These are phyloP conservation scores for Drosophila atripex DNA, from an alignment of 2,888 invertebrate species.

Conservation along the genomic window DNA sequence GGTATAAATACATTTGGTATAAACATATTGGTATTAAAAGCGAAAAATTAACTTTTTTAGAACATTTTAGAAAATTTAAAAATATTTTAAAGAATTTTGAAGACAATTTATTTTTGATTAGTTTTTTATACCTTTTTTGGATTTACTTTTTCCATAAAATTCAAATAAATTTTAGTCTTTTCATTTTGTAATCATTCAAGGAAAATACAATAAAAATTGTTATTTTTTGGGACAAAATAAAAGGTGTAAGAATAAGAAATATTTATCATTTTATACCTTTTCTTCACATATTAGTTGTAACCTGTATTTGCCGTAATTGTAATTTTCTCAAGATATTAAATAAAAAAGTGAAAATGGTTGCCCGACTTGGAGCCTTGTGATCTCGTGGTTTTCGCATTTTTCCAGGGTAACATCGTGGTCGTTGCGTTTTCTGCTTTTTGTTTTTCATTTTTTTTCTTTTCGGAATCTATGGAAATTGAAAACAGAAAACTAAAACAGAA, in stretches of 20 bases:
- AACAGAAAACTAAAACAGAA: conserved; percentile 1
- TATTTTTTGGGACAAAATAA: too few species aligned
- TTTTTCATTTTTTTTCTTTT: background rate
- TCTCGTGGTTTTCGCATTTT: background rate
- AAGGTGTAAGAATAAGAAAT: background rate
- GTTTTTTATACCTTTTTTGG: too few species aligned
- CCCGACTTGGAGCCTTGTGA: background rate
- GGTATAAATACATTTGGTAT: too few species aligned
- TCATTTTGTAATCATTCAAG: too few species aligned
- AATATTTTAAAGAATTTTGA: too few species aligned
- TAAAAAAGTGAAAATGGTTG: background rate
- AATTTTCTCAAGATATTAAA: background rate
- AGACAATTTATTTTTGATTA: too few species aligned
- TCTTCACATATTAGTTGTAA: background rate
- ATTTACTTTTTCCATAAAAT: too few species aligned
- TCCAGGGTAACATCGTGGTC: conserved; percentile 2
- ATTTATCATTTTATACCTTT: background rate
- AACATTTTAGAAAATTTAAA: too few species aligned
- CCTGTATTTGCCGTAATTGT: background rate
- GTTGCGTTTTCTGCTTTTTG: background rate
- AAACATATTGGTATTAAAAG: too few species aligned
- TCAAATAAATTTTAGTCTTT: too few species aligned
- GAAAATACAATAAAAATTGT: too few species aligned
- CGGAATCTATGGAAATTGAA: background rate
- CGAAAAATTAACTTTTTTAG: too few species aligned